phyloP scores from a whole-genome alignment of 2,113 vertebrate genomes.

The Hassar affinis region DNA sequence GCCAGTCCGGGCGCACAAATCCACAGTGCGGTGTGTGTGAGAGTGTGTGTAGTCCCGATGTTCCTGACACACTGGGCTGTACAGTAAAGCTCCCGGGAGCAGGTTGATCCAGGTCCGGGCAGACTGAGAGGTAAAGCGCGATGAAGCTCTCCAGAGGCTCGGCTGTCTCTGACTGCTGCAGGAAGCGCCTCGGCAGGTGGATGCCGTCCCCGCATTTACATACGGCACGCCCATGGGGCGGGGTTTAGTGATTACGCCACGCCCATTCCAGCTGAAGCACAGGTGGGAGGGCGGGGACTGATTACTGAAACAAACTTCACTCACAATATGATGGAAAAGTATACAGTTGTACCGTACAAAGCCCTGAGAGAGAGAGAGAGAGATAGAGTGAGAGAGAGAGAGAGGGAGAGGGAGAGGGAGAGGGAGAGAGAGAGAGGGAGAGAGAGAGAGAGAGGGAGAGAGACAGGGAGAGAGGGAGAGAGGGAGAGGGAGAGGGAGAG shows the following conservation, averaged over 20 bases:
- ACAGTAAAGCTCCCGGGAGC: neutral
- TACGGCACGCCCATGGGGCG: slow-evolving; percentile 41
- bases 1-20: slow-evolving; percentile 7
- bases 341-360: too few relatives aligned
- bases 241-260: slow-evolving; percentile 35
- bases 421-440: too few relatives aligned
- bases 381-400: too few relatives aligned
- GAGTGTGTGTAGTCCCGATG: slow-evolving; percentile 9
- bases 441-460: too few relatives aligned
- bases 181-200: slow-evolving; percentile 73
- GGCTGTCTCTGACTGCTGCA: slow-evolving; percentile 54
- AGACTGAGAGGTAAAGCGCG: neutral
- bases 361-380: too few relatives aligned
- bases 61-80: neutral
- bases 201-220: slow-evolving; percentile 62
- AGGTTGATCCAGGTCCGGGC: slow-evolving; percentile 2
- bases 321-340: neutral
- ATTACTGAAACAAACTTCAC: neutral
- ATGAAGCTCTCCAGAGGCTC: neutral
- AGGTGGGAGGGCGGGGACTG: slow-evolving; percentile 47
- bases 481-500: too few relatives aligned
- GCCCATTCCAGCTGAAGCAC: slow-evolving; percentile 61
- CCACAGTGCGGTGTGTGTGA: slow-evolving; percentile 1
- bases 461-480: too few relatives aligned
- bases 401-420: too few relatives aligned